Percentiles rank a stretch among this genome's conserved stretches.
phyloP scores from a whole-genome alignment of 1,140 invertebrate genomes.

The Tribolium castaneum region DNA sequence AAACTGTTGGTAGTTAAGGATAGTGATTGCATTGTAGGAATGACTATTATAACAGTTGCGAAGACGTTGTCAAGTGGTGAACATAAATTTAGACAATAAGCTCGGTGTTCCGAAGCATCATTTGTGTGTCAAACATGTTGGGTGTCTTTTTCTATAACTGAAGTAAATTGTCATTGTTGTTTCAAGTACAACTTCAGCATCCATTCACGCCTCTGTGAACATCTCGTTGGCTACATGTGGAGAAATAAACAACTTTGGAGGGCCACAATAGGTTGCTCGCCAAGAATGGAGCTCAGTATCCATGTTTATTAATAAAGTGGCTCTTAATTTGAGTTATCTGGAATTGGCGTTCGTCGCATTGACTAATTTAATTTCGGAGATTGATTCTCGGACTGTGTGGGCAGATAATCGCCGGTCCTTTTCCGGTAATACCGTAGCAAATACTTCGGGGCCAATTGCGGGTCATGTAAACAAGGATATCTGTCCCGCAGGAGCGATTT shows the following conservation, averaged over 20 bases:
- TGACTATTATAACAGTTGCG: no score
- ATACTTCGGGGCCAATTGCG: conserved; percentile 36
- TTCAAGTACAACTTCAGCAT: not conserved
- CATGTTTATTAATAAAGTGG: conserved; percentile 3
- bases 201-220: not conserved
- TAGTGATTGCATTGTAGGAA: no score
- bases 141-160: not conserved
- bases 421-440: conserved; percentile 24
- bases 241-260: not conserved
- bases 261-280: not conserved
- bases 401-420: conserved; percentile 19
- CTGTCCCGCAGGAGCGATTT: conserved; percentile 44
- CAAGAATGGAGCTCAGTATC: not conserved
- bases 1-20: no score
- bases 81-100: not conserved
- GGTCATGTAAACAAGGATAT: conserved; percentile 47
- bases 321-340: conserved; percentile 5
- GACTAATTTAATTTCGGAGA: conserved; percentile 18
- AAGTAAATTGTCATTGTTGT: not conserved
- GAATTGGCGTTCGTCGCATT: not conserved
- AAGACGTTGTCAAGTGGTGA: no score
- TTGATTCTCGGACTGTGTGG: conserved; percentile 1
- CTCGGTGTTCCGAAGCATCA: not conserved
- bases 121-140: not conserved
- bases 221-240: not conserved